A percentile compares a stretch with the other conserved stretches of the same genome.
Evolutionary conservation across 2,888 invertebrate species (phyloP).

Genomic region (Cantharis flavilabris): DNA sequence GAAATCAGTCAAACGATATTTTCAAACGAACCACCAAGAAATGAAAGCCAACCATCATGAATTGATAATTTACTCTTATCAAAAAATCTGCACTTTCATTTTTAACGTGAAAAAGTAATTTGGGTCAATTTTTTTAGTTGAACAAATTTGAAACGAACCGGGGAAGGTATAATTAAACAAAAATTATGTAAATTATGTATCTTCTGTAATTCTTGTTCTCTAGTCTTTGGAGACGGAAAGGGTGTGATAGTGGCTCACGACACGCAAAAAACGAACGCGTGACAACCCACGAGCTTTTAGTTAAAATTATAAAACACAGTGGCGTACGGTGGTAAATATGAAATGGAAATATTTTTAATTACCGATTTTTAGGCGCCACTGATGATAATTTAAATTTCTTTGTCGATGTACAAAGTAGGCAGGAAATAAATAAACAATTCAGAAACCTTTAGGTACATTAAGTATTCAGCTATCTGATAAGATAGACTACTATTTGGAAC

Average conservation of each 20-base stretch:
- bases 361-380: not conserved
- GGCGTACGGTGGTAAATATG: not conserved
- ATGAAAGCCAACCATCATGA: not conserved
- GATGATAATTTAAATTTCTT: conserved; percentile 1
- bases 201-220: conserved; percentile 40
- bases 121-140: not conserved
- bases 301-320: not conserved
- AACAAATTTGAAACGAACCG: conserved; percentile 24
- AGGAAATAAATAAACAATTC: conserved; percentile 4
- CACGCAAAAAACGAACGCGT: conserved; percentile 38
- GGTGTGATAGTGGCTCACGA: conserved; percentile 36
- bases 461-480: conserved; percentile 42
- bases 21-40: not conserved
- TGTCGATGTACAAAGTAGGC: not conserved
- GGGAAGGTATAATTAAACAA: conserved; percentile 26
- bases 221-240: conserved; percentile 41
- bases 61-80: not conserved
- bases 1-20: not conserved
- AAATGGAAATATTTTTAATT: not conserved
- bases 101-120: not conserved
- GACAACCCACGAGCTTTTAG: conserved; percentile 24
- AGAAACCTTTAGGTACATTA: conserved; percentile 32
- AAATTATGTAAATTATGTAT: conserved; percentile 42
- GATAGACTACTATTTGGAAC: conserved; percentile 28
- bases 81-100: not conserved